Evolutionary conservation across 2,797 vertebrate species (phyloP).

Genomic region (Sebastes iracundus): DNA sequence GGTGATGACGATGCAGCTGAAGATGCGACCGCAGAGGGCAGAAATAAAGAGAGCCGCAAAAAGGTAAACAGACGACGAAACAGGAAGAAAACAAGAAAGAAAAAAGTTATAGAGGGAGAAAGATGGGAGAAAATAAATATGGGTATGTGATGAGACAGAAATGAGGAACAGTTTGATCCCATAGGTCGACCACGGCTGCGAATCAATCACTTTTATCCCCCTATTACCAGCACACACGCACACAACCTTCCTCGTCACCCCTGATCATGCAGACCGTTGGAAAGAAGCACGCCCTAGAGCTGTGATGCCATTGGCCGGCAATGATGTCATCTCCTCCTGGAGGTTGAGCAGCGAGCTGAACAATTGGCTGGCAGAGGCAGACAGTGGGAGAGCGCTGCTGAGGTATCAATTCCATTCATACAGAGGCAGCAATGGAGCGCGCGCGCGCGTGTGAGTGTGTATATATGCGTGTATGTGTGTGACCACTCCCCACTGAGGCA

Average conservation of each 20-base stretch:
- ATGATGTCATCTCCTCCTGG: slow-evolving; percentile 95
- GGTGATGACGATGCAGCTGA: slow-evolving; percentile 16
- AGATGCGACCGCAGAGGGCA: neutral
- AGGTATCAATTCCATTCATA: slow-evolving; percentile 93
- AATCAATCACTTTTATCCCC: slow-evolving; percentile 65
- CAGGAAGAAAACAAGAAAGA: neutral
- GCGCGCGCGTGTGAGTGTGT: neutral
- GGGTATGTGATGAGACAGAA: slow-evolving; percentile 40
- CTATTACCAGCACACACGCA: slow-evolving; percentile 30
- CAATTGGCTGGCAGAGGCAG: slow-evolving; percentile 85
- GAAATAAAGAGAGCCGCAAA: neutral
- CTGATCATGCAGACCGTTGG: slow-evolving; percentile 80
- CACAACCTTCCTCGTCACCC: slow-evolving; percentile 26
- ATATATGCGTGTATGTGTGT: neutral
- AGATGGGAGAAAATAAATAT: neutral
- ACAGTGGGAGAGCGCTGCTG: slow-evolving; percentile 85
- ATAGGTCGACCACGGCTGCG: slow-evolving; percentile 55
- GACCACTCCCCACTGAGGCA: slow-evolving; percentile 61
- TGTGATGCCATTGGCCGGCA: slow-evolving; percentile 88
- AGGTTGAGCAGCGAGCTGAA: slow-evolving; percentile 75
- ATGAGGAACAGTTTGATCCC: slow-evolving; percentile 52
- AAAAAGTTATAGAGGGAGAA: neutral
- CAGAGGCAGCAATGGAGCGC: slow-evolving; percentile 61
- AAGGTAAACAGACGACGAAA: neutral
- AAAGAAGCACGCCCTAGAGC: slow-evolving; percentile 84